A percentile compares a stretch with the other conserved stretches of the same genome.
Evolutionary conservation across 1,140 invertebrate genomes (phyloP).

Genomic region (Megalonaias nervosa): DNA sequence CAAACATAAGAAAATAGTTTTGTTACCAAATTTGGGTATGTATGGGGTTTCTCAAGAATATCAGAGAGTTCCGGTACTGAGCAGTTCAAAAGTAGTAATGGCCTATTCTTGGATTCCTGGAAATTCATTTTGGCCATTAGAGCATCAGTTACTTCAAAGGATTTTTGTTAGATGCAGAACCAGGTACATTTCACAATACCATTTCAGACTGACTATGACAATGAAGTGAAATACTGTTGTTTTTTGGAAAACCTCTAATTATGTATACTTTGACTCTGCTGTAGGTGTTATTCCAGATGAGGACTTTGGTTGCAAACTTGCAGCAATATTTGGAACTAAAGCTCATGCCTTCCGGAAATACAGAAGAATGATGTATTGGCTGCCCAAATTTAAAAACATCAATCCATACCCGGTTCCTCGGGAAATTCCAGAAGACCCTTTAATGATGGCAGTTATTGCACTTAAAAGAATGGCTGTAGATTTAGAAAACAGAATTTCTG

Average conservation of each 20-base stretch:
- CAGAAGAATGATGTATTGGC: slow-evolving; percentile 97
- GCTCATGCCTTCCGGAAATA: slow-evolving; percentile 87
- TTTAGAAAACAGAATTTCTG: slow-evolving; percentile 79
- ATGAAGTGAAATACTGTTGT: no score
- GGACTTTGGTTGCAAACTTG: slow-evolving; percentile 86
- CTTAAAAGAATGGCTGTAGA: slow-evolving; percentile 91
- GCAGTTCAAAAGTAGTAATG: no score
- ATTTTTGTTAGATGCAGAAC: no score
- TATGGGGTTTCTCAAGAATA: no score
- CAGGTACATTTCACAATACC: no score
- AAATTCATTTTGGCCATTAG: no score
- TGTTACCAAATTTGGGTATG: no score
- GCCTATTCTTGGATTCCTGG: no score
- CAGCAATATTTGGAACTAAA: slow-evolving; percentile 87
- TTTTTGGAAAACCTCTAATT: neutral
- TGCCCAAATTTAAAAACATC: slow-evolving; percentile 95
- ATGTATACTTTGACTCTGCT: slow-evolving; percentile 19
- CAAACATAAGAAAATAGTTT: no score
- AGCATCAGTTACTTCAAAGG: no score
- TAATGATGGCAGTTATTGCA: slow-evolving; percentile 87
- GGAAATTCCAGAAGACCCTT: slow-evolving; percentile 72
- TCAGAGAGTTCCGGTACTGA: no score
- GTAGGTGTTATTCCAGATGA: slow-evolving; percentile 90
- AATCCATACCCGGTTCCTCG: slow-evolving; percentile 91
- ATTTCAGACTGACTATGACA: no score